Percentiles rank a stretch among this genome's conserved stretches.
Evolutionary conservation across 2,113 vertebrate genomes (phyloP).

Genomic region (Rostratula benghalensis): DNA sequence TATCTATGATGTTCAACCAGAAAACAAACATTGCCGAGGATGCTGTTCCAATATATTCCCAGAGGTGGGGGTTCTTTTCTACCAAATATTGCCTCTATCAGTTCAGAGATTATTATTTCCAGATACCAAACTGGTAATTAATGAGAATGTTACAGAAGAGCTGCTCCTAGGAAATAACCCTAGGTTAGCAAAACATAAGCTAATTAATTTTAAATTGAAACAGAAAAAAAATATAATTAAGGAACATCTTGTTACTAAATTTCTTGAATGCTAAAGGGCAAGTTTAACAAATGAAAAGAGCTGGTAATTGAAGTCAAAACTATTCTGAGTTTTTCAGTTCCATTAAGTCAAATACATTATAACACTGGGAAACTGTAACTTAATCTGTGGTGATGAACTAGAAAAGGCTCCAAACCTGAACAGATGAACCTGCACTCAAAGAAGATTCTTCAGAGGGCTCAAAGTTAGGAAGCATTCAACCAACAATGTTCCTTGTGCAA

Average conservation of each 20-base stretch:
- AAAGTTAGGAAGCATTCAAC: neutral
- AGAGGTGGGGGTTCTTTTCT: neutral
- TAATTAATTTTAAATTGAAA: neutral
- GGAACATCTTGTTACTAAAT: neutral
- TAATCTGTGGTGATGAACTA: neutral
- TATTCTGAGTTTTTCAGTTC: neutral
- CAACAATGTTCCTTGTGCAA: neutral
- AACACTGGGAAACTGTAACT: neutral
- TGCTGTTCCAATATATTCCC: neutral
- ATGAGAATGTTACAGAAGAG: neutral
- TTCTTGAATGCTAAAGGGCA: neutral
- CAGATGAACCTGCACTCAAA: neutral
- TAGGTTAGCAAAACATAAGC: neutral
- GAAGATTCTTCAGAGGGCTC: neutral
- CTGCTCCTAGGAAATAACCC: neutral
- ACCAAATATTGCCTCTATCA: neutral
- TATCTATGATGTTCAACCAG: neutral
- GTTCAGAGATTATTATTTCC: neutral
- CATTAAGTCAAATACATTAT: neutral
- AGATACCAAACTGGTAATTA: neutral
- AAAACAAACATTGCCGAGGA: neutral
- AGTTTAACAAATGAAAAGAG: neutral
- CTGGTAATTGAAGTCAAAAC: neutral
- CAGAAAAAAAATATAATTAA: neutral
- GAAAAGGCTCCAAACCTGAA: neutral